phyloP scores from a whole-genome alignment of 2,797 vertebrate species.

The Lacerta viridis region DNA sequence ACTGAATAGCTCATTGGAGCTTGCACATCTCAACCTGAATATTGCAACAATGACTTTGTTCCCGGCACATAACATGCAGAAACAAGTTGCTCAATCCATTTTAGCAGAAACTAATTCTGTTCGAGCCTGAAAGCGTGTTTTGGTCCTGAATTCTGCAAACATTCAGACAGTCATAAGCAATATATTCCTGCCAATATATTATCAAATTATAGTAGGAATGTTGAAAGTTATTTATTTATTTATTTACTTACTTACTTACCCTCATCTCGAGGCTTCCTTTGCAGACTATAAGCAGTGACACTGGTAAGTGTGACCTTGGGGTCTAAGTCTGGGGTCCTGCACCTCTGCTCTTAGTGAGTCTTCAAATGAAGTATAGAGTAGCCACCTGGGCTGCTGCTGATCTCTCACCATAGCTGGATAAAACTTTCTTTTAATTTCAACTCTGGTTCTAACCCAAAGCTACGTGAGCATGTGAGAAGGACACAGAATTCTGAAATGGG shows the following conservation, averaged over 20 bases:
- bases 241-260: not conserved
- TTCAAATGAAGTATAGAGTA: too few relatives aligned
- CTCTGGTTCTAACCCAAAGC: too few relatives aligned
- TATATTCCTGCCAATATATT: not conserved
- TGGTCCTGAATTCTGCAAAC: not conserved
- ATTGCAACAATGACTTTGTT: not conserved
- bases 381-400: too few relatives aligned
- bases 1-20: not conserved
- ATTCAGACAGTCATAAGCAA: not conserved
- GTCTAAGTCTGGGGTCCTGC: too few relatives aligned
- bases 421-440: too few relatives aligned
- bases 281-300: not conserved
- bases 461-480: too few relatives aligned
- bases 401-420: too few relatives aligned
- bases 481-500: too few relatives aligned
- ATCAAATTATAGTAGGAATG: not conserved
- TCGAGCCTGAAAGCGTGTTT: not conserved
- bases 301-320: too few relatives aligned
- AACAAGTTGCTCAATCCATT: not conserved
- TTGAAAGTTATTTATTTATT: not conserved
- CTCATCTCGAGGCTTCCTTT: not conserved
- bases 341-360: too few relatives aligned
- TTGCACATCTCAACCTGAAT: not conserved
- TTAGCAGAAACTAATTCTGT: not conserved
- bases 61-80: not conserved